Conservation (phyloP, 1,140 invertebrate species). For the Pararge aegeria region DNA sequence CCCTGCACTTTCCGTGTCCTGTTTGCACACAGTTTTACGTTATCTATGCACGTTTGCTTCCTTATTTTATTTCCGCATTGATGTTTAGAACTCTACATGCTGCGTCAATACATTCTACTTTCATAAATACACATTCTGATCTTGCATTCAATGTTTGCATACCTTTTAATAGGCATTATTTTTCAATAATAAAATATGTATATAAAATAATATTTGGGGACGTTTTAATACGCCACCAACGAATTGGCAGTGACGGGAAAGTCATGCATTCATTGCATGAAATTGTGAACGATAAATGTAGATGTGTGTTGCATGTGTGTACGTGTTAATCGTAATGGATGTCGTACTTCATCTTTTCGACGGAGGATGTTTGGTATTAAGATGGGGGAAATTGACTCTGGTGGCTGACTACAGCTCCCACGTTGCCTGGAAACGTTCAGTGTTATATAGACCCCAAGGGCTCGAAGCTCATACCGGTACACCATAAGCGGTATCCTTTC, state of each 20-base stretch:
- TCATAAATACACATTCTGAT: constrained; percentile 56
- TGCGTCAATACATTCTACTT: constrained; percentile 54
- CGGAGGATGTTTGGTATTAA: constrained; percentile 71
- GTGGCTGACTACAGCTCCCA: constrained; percentile 54
- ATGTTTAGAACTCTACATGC: constrained; percentile 46
- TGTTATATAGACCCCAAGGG: constrained; percentile 67
- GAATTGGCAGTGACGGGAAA: constrained; percentile 32
- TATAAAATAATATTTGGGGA: constrained; percentile 36
- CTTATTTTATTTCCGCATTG: constrained; percentile 48
- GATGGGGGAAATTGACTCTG: constrained; percentile 74
- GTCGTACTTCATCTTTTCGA: constrained; percentile 75
- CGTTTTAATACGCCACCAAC: neutral
- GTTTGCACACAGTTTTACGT: constrained; percentile 58
- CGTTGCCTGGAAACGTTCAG: constrained; percentile 57
- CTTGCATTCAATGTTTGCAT: constrained; percentile 62
- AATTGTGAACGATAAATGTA: constrained; percentile 64
- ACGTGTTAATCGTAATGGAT: constrained; percentile 63
- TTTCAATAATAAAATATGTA: constrained; percentile 38
- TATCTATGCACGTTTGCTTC: constrained; percentile 62
- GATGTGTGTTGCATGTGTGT: constrained; percentile 79
- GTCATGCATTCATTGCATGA: constrained; percentile 68
- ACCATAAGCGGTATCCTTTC: constrained; percentile 4
- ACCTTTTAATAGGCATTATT: constrained; percentile 12
- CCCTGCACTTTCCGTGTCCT: constrained; percentile 61
- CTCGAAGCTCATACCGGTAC: constrained; percentile 19